A percentile compares a stretch with the other conserved stretches of the same genome.
These are phyloP conservation scores for Oophaga sylvatica DNA, from an alignment of 2,797 vertebrate species.

Conservation along the genomic window DNA sequence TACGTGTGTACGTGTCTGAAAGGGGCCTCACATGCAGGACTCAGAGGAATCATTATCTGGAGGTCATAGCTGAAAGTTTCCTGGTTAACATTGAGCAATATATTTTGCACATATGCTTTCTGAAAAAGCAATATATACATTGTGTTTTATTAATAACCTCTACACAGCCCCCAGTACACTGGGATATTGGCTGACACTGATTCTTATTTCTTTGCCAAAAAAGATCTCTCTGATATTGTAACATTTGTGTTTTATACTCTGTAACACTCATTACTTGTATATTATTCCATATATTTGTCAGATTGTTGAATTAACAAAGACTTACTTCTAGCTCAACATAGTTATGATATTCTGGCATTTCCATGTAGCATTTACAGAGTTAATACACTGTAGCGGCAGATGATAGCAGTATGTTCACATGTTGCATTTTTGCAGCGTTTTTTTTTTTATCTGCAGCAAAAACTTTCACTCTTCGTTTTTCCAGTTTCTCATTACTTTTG, in stretches of 20 bases:
- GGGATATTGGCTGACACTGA: not conserved
- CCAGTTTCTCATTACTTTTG: no score
- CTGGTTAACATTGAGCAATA: slow-evolving; percentile 34
- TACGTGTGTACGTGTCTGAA: no score
- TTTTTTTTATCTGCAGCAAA: no score
- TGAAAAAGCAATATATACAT: slow-evolving; percentile 36
- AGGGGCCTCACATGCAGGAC: not conserved
- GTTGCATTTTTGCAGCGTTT: no score
- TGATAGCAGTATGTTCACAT: no score
- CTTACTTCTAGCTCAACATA: not conserved
- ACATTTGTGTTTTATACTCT: not conserved
- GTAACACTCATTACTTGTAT: not conserved
- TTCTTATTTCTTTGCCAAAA: slow-evolving; percentile 5
- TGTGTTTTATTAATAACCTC: slow-evolving; percentile 35
- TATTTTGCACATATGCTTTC: slow-evolving; percentile 11
- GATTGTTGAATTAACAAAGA: not conserved
- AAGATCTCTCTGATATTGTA: not conserved
- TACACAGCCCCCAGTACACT: not conserved
- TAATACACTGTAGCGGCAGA: not conserved
- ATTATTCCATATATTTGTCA: not conserved
- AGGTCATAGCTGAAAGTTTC: not conserved
- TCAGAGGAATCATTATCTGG: not conserved
- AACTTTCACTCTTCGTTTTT: no score
- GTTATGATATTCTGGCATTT: not conserved
- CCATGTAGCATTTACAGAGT: not conserved